Evolutionary conservation across 2,888 invertebrate genomes (phyloP).

Genomic region (Stenodera caucasica): DNA sequence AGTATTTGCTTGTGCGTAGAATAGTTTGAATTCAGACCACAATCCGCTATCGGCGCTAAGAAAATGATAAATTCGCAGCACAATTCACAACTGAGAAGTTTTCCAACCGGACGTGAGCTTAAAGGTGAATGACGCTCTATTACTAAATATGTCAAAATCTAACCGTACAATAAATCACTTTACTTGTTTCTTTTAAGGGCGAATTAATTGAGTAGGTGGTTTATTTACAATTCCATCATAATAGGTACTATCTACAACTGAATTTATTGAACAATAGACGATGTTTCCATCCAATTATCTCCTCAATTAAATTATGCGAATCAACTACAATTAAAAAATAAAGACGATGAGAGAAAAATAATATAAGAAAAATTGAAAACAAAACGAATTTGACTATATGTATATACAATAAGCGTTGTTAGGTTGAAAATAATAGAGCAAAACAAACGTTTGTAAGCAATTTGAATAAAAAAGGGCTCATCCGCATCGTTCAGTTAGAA

Average conservation of each 20-base stretch:
- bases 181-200: constrained; percentile 25
- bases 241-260: too few species aligned
- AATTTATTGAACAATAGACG: neutral
- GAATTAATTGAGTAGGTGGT: constrained; percentile 12
- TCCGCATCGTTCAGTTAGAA: constrained; percentile 34
- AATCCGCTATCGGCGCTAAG: constrained; percentile 26
- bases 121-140: constrained; percentile 28
- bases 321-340: constrained; percentile 27
- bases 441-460: constrained; percentile 49
- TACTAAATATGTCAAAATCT: constrained; percentile 29
- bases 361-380: constrained; percentile 1
- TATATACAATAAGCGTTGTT: constrained; percentile 39
- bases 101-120: constrained; percentile 34
- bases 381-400: constrained; percentile 29
- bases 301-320: neutral
- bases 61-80: constrained; percentile 31
- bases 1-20: constrained; percentile 27
- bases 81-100: constrained; percentile 30
- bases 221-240: neutral
- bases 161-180: constrained; percentile 31
- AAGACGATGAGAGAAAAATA: constrained; percentile 17
- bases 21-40: constrained; percentile 29
- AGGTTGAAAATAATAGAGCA: constrained; percentile 42
- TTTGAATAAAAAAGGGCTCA: constrained; percentile 46
- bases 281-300: neutral